Evolutionary conservation across 64 coral and sea anemone species (phyloP).

Genomic region (Porites lutea): DNA sequence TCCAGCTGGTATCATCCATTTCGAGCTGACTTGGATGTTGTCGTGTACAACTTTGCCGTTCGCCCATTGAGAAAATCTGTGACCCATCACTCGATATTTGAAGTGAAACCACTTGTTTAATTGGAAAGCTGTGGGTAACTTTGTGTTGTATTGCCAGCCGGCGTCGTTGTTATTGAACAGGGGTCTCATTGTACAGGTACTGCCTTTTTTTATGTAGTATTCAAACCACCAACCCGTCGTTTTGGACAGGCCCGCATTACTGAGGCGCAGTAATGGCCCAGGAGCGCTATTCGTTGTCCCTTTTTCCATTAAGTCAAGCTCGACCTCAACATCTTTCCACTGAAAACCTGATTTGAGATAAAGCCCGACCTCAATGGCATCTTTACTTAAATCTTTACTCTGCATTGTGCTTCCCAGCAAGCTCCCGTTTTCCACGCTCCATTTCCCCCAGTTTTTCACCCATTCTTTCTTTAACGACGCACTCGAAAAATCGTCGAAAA

Average conservation of each 20-base stretch:
- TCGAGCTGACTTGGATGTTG: conserved; percentile 44
- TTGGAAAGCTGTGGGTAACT: conserved; percentile 23
- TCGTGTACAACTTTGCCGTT: conserved; percentile 54
- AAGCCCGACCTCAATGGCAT: neutral
- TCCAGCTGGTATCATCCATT: conserved; percentile 72
- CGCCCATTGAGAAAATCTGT: conserved; percentile 72
- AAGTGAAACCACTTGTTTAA: conserved; percentile 76
- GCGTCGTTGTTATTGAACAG: conserved; percentile 57
- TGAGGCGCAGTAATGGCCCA: conserved; percentile 70
- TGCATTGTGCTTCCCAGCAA: conserved; percentile 42
- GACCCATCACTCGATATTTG: conserved; percentile 67
- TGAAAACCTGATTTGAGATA: conserved; percentile 48
- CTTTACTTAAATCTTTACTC: neutral
- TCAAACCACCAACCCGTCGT: conserved; percentile 87
- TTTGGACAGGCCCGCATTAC: neutral
- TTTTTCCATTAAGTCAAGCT: conserved; percentile 72
- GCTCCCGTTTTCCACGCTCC: conserved; percentile 51
- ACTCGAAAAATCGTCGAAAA: conserved; percentile 54
- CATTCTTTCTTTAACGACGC: conserved; percentile 20
- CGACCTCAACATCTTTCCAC: conserved; percentile 67
- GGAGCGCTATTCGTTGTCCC: neutral
- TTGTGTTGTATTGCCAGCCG: conserved; percentile 46
- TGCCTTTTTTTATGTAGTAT: conserved; percentile 23
- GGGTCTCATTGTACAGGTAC: conserved; percentile 65
- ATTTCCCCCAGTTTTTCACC: conserved; percentile 56